Conservation (phyloP, 1,140 invertebrate species). For the Penaeus indicus region DNA sequence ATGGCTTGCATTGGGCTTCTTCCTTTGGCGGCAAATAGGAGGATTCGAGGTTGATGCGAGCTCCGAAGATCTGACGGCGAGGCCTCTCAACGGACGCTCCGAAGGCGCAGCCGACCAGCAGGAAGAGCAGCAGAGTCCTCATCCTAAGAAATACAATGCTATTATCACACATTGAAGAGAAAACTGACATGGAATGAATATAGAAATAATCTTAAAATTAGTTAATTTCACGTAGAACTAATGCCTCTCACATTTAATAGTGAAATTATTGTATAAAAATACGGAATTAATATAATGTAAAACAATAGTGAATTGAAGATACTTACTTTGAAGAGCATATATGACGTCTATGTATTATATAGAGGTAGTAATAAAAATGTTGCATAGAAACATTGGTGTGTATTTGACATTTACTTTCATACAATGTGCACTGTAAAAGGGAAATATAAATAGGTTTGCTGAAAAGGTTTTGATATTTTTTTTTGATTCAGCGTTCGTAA, state of each 20-base stretch:
- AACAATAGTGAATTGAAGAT: background rate
- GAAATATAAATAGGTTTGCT: background rate
- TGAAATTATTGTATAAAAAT: background rate
- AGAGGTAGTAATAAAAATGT: background rate
- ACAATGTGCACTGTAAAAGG: background rate
- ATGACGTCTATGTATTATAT: background rate
- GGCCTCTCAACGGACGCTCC: slow-evolving; percentile 27
- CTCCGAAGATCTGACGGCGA: slow-evolving; percentile 42
- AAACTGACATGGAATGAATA: too few species aligned
- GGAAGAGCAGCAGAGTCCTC: slow-evolving; percentile 19
- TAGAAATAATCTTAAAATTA: too few species aligned
- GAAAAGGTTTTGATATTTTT: slow-evolving; percentile 13
- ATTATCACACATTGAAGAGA: too few species aligned
- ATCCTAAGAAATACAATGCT: slow-evolving; percentile 44
- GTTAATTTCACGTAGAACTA: too few species aligned
- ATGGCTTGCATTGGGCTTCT: slow-evolving; percentile 33
- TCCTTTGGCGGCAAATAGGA: slow-evolving; percentile 56
- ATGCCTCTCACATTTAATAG: background rate
- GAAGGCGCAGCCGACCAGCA: slow-evolving; percentile 43
- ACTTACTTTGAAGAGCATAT: slow-evolving; percentile 39
- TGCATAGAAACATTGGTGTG: background rate
- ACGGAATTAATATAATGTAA: too few species aligned
- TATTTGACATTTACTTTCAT: slow-evolving; percentile 56
- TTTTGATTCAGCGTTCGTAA: background rate
- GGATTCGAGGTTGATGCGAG: slow-evolving; percentile 36